Percentiles rank a stretch among this genome's conserved stretches.
phyloP scores from a whole-genome alignment of 2,797 vertebrate species.

The Carcharodon carcharias region DNA sequence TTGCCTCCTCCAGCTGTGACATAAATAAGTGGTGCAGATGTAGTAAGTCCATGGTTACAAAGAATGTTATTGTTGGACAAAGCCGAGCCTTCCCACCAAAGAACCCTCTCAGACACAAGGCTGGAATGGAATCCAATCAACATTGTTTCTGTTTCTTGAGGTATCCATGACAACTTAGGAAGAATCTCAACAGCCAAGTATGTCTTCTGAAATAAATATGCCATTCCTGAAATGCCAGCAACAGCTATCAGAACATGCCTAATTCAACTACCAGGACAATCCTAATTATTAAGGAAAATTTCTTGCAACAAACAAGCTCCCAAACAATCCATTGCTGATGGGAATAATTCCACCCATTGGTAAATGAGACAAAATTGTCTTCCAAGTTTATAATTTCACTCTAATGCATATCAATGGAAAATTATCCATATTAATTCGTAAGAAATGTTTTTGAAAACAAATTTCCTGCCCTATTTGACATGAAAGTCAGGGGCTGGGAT shows the following conservation, averaged over 20 bases:
- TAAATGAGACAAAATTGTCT: too few relatives aligned
- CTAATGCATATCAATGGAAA: too few relatives aligned
- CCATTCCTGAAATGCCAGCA: background rate
- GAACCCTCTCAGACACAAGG: background rate
- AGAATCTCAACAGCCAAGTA: constrained; percentile 13
- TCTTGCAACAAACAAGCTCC: background rate
- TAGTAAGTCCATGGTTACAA: background rate
- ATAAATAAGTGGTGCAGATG: constrained; percentile 29
- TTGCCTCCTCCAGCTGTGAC: constrained; percentile 3
- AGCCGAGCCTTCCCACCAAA: background rate
- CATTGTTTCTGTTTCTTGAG: constrained; percentile 24
- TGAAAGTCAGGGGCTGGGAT: too few relatives aligned
- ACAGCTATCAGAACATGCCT: background rate
- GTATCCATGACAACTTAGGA: constrained; percentile 3
- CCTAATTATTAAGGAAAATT: background rate
- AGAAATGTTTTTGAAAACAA: too few relatives aligned
- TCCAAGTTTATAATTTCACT: too few relatives aligned
- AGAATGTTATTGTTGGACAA: constrained; percentile 18
- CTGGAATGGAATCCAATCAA: background rate
- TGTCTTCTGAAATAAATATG: background rate
- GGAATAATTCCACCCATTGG: background rate
- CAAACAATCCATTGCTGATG: background rate
- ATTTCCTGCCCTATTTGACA: too few relatives aligned
- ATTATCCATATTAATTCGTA: too few relatives aligned
- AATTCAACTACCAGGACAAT: background rate